Percentiles rank a stretch among this genome's conserved stretches.
Conservation (phyloP, 2,888 invertebrate genomes). For the Falcaria lacertinaria region DNA sequence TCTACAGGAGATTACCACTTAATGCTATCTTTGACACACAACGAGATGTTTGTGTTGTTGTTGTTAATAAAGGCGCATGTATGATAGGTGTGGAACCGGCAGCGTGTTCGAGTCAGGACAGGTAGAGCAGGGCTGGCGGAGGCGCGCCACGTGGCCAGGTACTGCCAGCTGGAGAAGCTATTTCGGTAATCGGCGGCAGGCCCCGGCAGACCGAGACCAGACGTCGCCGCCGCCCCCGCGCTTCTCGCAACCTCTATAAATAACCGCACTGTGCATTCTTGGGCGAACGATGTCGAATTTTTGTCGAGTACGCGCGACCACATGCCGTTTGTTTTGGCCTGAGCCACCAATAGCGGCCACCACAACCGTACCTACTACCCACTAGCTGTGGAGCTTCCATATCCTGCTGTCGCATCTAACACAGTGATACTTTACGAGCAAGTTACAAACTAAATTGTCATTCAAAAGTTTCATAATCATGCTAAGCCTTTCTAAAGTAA, state of each 20-base stretch:
- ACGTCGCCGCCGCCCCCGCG: constrained; percentile 78
- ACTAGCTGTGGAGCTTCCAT: constrained; percentile 10
- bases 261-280: constrained; percentile 78
- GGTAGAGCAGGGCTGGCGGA: constrained; percentile 42
- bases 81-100: not conserved
- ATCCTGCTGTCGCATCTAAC: no score
- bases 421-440: no score
- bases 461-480: no score
- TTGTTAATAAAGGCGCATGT: no score
- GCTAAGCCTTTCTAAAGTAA: no score
- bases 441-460: no score
- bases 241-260: constrained; percentile 74
- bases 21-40: no score
- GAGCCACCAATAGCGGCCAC: constrained; percentile 35
- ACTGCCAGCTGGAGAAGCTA: constrained; percentile 77
- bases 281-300: constrained; percentile 79
- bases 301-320: constrained; percentile 79
- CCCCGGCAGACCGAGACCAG: constrained; percentile 82
- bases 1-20: no score
- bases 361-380: constrained; percentile 9
- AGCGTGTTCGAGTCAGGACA: constrained; percentile 15
- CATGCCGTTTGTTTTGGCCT: constrained; percentile 77
- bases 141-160: constrained; percentile 72
- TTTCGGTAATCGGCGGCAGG: constrained; percentile 80
- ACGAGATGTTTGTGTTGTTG: no score